Conservation (phyloP, 2,113 vertebrate genomes). For the Chloropsis hardwickii region DNA sequence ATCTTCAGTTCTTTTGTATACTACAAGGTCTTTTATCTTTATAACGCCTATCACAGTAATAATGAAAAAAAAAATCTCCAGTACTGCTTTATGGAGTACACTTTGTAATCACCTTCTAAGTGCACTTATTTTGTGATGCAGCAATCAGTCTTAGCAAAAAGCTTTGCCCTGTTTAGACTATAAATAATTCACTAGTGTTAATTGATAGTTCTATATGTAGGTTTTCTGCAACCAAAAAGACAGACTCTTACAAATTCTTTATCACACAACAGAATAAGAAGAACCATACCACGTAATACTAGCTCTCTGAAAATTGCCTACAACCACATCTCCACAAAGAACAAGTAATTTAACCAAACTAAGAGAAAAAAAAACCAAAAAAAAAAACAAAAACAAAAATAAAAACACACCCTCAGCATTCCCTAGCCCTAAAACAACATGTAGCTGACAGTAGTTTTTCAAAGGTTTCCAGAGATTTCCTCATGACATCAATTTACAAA, state of each 20-base stretch:
- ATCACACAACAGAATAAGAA: not conserved
- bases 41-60: not conserved
- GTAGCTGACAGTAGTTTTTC: not conserved
- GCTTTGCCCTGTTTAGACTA: slow-evolving; percentile 7
- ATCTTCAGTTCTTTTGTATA: not conserved
- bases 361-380: not conserved
- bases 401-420: not conserved
- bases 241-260: not conserved
- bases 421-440: not conserved
- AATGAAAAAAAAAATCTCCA: not conserved
- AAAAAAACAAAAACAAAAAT: not conserved
- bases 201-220: not conserved
- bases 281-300: not conserved
- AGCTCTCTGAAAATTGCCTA: not conserved
- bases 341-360: not conserved
- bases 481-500: not conserved
- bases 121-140: not conserved
- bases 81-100: not conserved
- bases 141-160: not conserved
- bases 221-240: not conserved
- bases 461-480: not conserved
- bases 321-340: not conserved
- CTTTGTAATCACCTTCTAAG: slow-evolving; percentile 27
- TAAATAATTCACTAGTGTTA: slow-evolving; percentile 42
- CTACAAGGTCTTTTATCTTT: slow-evolving; percentile 7